Percentiles rank a stretch among this genome's conserved stretches.
Evolutionary conservation across 2,888 invertebrate species (phyloP).

Genomic region (Cacoxenus indagator): DNA sequence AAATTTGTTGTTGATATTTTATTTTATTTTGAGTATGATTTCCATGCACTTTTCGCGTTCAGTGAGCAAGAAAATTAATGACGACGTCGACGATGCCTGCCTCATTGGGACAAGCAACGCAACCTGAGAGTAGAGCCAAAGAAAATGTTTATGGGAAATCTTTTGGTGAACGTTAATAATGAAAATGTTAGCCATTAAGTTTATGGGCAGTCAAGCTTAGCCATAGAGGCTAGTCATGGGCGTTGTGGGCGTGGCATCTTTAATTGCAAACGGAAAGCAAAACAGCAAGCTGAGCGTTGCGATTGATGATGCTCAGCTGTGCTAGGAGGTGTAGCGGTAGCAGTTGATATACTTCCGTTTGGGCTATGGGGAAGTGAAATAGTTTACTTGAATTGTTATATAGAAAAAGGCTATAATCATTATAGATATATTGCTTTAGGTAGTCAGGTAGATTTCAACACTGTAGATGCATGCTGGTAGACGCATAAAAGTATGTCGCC

Average conservation of each 20-base stretch:
- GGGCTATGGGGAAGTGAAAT: not conserved
- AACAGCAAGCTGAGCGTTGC: not conserved
- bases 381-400: not conserved
- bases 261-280: conserved; percentile 17
- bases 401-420: not conserved
- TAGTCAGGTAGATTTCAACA: too few relatives aligned
- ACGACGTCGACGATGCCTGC: not conserved
- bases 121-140: not conserved
- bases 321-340: not conserved
- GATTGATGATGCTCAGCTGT: not conserved
- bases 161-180: conserved; percentile 50
- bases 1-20: not conserved
- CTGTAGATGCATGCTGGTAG: not conserved
- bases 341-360: not conserved
- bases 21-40: not conserved
- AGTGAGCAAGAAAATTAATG: conserved; percentile 18
- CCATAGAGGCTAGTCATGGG: not conserved
- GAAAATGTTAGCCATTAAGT: conserved; percentile 47
- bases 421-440: not conserved
- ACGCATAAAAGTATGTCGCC: not conserved
- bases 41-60: conserved; percentile 12
- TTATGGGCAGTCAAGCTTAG: conserved; percentile 25
- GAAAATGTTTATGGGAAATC: conserved; percentile 23
- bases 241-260: conserved; percentile 15
- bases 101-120: not conserved